Base-by-base conservation (phyloP, 1,140 invertebrate species). In the Euwallacea fornicatus region DNA sequence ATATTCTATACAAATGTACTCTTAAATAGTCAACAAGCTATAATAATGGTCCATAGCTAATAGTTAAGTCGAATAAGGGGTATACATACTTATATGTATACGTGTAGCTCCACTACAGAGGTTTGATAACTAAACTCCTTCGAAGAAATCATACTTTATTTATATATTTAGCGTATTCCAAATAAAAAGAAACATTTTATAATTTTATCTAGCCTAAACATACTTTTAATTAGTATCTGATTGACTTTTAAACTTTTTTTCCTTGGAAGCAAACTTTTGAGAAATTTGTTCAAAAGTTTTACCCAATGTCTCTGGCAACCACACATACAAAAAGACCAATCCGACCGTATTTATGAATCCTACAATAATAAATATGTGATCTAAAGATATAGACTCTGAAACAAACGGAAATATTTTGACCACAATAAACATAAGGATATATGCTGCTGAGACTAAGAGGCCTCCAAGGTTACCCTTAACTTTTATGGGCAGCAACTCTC, bases 251-350 rank as follows among this genome's bases (percentile, higher is more conserved):
- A 33, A 33, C 1, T 33, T 50, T 6, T 50, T 58, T 15, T 58
- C 0, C 16, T 58, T 15, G 55, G 13, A 33, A 6, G 42, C 42
- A 73, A 80, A 81, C 66, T 76, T 76, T 13, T 78, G 74, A 76
- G 86, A 84, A 73, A 88, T 87, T 72, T 88, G 84, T 9, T 74
- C 70, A 62, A 93, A 85, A 7, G 82, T 86, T 78, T 88, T 89
- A 0, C 90, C 89, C 68, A 90, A 85, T 0, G 91, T 93, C 83
- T 93, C 92, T 1, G 91, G 91, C 33, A 93, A 78, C 67, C 87
- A 86, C 44, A 89, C 81, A 63, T 84, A 86, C 21, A 89, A 81
- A 75, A 90, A 87, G 9, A 84, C 71, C 13, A 86, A 81, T 7
- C 86, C 85, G 6, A 87, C 7, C 7, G 87, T 75, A 43, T 89